Base-by-base conservation (phyloP, 2,797 vertebrate species). In the Lerista edwardsae region DNA sequence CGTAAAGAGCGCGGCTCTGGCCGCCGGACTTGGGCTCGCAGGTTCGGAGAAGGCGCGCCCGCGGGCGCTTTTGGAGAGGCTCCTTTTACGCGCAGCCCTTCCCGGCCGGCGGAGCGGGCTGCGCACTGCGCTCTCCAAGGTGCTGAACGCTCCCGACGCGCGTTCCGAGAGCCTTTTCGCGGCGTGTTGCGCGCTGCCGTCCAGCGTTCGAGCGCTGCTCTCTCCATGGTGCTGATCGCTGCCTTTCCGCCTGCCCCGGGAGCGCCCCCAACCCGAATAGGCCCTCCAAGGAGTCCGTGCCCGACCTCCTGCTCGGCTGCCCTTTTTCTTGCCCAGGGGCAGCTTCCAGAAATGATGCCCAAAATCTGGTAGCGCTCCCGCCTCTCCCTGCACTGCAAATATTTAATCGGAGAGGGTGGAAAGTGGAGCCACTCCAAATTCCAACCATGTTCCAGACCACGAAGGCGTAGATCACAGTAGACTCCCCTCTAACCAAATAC, bases 91-190 rank as follows among this genome's bases (percentile, higher is more conserved):
- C 41, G 41, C 41, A 44, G 41, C 41, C 41, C 41, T 44, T 44
- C 8, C 41, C 8, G 41, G n/a, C n/a, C n/a, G n/a, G n/a, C n/a
- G n/a, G n/a, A n/a, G n/a, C n/a, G n/a, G n/a, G n/a, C n/a, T n/a
- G n/a, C 1, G 6, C 12, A 3, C 19, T 81, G 92, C 61, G 90
- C 95, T 95, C 82, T 94, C 94, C 94, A 65, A 55, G 92, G 95
- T 95, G 88, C 95, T 94, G 95, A 23, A 47, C 44, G 11, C 44
- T 47, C 11, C 5, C 44, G 2, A 3, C 19, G 25, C 6, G 69
- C 67, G 71, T 3, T 62, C 75, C 76, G 21, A 39, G n/a, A 55
- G 72, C 55, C 39, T 55, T 75, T 21, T 39, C 64, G 44, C 44
- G 11, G 44, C 44, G 5, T 47, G 44, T 11, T 47, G 44, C 44